Base-by-base conservation (phyloP, 2,888 invertebrate species). In the Cinara cedri region DNA sequence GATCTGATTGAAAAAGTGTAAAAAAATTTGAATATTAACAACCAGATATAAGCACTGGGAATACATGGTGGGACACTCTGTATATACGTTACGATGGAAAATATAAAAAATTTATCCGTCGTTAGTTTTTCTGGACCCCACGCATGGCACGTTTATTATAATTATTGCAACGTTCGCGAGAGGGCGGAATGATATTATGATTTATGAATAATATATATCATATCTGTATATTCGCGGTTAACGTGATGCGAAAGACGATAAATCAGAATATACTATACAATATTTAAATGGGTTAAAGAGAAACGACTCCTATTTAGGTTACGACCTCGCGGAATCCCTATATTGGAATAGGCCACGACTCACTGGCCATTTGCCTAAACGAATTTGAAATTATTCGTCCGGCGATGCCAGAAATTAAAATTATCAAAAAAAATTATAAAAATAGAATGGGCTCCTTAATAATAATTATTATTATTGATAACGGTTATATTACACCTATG, bases 271-370 rank as follows among this genome's bases (percentile, higher is more conserved):
- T 6, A 34, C 34, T 4, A 3, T 4, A 34, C n/a, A 24, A 51
- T 76, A 54, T 49, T n/a, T 55, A 54, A 26, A 66, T 76, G 66
- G 75, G 75, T 76, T 76, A 66, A 66, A 76, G 75, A 66, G n/a
- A 76, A 76, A 76, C 66, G 66, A 76, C 66, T 66, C 55, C 65
- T 66, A 76, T 76, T 76, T 55, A 66, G 75, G 75, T 66, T 66
- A 66, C 10, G 66, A 76, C 75, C 75, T 76, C 66, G 66, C 66
- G 66, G 66, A 46, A 74, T 74, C 49, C 55, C 26, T 46, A 65
- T 65, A n/a, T 34, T 34, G 6, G 34, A 34, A 34, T 34, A 66
- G 46, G 44, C n/a, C 55, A 24, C 46, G 62, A n/a, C 46, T 1
- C 11, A 76, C 66, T 76, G 75, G 75, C 75, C 66, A 55, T 55